A percentile compares a stretch with the other conserved stretches of the same genome.
Conservation (phyloP, 2,113 vertebrate species). For the Acanthisitta chloris region DNA sequence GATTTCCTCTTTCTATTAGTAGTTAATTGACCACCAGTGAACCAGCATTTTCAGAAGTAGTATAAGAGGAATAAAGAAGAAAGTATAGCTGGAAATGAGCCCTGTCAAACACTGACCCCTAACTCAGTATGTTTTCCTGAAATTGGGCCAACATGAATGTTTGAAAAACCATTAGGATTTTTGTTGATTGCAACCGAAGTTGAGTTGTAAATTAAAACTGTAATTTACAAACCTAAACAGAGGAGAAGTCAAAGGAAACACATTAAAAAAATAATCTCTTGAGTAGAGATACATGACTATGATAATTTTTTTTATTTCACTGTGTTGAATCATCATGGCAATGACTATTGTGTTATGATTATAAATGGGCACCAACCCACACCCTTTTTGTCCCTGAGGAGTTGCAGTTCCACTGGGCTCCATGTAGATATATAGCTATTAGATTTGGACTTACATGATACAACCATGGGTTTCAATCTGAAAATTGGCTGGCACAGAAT, state of each 20-base stretch:
- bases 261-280: not conserved
- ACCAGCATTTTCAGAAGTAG: not conserved
- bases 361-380: not conserved
- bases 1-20: not conserved
- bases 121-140: not conserved
- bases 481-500: not conserved
- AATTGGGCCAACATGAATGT: not conserved
- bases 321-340: not conserved
- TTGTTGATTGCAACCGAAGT: not conserved
- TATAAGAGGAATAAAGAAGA: not conserved
- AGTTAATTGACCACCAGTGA: not conserved
- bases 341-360: not conserved
- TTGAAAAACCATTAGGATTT: not conserved
- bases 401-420: not conserved
- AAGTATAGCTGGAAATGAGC: not conserved
- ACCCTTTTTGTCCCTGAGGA: not conserved
- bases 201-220: not conserved
- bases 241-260: not conserved
- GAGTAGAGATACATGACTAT: accelerated
- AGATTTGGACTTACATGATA: not conserved
- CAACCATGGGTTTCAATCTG: not conserved
- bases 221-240: not conserved
- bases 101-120: not conserved
- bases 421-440: not conserved
- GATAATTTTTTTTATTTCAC: not conserved